These are phyloP conservation scores for Helicoverpa armigera DNA, from an alignment of 1,140 invertebrate genomes.

Conservation along the genomic window DNA sequence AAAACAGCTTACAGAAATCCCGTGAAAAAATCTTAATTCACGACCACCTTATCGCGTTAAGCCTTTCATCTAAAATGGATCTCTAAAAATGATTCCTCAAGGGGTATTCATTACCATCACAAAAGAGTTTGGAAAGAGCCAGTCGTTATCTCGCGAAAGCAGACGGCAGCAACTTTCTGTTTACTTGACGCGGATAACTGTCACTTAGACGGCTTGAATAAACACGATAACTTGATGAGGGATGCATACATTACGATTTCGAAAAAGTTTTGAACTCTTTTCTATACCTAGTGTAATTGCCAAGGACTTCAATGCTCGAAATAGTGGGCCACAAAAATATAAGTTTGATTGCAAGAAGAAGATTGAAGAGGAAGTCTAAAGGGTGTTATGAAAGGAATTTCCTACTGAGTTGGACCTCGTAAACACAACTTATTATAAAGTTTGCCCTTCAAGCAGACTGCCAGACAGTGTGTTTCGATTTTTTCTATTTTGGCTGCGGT, in stretches of 20 bases:
- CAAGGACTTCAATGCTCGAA: too few relatives aligned
- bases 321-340: too few relatives aligned
- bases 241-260: background rate
- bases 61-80: conserved; percentile 24
- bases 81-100: conserved; percentile 44
- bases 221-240: conserved; percentile 10
- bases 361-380: too few relatives aligned
- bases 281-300: too few relatives aligned
- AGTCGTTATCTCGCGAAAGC: conserved; percentile 7
- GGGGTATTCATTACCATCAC: conserved; percentile 48
- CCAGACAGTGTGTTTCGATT: too few relatives aligned
- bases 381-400: too few relatives aligned
- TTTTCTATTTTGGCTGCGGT: too few relatives aligned
- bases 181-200: conserved; percentile 19
- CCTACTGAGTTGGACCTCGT: too few relatives aligned
- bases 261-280: background rate
- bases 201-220: background rate
- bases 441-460: too few relatives aligned
- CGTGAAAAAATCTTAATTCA: background rate
- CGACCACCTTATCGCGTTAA: conserved; percentile 15
- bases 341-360: too few relatives aligned
- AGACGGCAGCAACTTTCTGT: conserved; percentile 10
- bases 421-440: too few relatives aligned
- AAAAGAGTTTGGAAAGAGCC: conserved; percentile 37
- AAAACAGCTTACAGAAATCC: conserved; percentile 5